These are phyloP conservation scores for Brachionus asplanchnoidis DNA, from an alignment of 1,140 invertebrate genomes.

Conservation along the genomic window DNA sequence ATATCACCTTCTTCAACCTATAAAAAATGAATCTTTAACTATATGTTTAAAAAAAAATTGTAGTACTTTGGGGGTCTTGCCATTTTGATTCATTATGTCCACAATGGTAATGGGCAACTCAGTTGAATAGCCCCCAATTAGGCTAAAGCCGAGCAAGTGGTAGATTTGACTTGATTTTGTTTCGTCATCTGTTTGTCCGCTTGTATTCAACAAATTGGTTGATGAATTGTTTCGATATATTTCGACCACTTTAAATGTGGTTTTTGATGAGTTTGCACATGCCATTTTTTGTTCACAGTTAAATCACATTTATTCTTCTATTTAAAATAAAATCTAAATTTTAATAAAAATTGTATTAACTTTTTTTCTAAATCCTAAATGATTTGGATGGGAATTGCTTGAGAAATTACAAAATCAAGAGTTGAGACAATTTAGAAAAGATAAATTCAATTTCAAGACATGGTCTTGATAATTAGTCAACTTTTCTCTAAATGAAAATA, in stretches of 20 bases:
- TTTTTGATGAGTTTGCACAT: not conserved
- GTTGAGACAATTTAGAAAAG: not conserved
- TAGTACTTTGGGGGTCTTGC: not conserved
- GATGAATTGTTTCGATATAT: slow-evolving; percentile 34
- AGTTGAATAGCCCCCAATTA: slow-evolving; percentile 16
- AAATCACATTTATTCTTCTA: not conserved
- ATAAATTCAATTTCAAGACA: not conserved
- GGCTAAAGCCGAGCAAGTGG: not conserved
- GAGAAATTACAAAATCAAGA: not conserved
- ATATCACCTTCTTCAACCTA: slow-evolving; percentile 38
- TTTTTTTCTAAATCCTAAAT: not conserved
- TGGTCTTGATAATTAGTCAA: not conserved
- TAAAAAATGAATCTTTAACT: not conserved
- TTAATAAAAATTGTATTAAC: not conserved
- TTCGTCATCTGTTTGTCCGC: not conserved
- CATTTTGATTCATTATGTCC: slow-evolving; percentile 18
- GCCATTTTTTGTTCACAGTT: not conserved
- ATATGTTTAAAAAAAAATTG: not conserved
- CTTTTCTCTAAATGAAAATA: not conserved
- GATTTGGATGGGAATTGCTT: not conserved
- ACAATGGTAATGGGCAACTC: slow-evolving; percentile 22
- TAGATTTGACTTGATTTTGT: not conserved
- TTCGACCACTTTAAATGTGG: slow-evolving; percentile 39
- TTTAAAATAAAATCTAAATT: not conserved
- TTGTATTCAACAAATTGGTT: not conserved